Base-by-base conservation (phyloP, 2,797 vertebrate genomes). In the Tangara arthus region DNA sequence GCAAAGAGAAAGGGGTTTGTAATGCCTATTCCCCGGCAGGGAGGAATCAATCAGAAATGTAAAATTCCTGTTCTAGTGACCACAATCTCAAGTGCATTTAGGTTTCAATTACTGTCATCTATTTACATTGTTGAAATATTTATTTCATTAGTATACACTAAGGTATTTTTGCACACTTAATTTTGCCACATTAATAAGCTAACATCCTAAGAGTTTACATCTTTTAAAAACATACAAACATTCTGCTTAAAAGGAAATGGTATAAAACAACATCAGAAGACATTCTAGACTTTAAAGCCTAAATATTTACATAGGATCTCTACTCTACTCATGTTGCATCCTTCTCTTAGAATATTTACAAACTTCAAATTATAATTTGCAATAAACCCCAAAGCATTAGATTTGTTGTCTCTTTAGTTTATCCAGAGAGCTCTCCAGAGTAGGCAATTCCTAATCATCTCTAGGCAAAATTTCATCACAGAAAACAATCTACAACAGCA, bases 241-340 rank as follows among this genome's bases (percentile, higher is more conserved):
- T 35, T 71, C 60, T 72, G 19, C 60, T 80, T 80, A 73, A 85
- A 90, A 90, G 42, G 52, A 87, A 82, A 77, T 21, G 7, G 22
- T 34, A 64, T 27, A 73, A 89, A 88, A 77, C 13, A 80, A 37
- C 68, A 89, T 35, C 76, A 90, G 35, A 88, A 64, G 12, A 80
- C 55, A 83, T 55, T 68, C 57, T 55, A 59, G 69, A 77, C 64
- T 68, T 84, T 22, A 65, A 75, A 91, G 61, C 2, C 2, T 26
- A 87, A 91, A 89, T 94, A 86, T 94, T 95, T 96, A 94, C 42
- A 81, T 8, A 59, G 35, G 32, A 35, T 83, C n/a, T 82, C 46
- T 56, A 35, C 22, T 66, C 41, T 64, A 87, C 32, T 60, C 76
- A 68, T 19, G 28, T 44, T 90, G 66, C 35, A 69, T 61, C 46